Conservation (phyloP, 2,797 vertebrate genomes). For the Spinus olivaceus region DNA sequence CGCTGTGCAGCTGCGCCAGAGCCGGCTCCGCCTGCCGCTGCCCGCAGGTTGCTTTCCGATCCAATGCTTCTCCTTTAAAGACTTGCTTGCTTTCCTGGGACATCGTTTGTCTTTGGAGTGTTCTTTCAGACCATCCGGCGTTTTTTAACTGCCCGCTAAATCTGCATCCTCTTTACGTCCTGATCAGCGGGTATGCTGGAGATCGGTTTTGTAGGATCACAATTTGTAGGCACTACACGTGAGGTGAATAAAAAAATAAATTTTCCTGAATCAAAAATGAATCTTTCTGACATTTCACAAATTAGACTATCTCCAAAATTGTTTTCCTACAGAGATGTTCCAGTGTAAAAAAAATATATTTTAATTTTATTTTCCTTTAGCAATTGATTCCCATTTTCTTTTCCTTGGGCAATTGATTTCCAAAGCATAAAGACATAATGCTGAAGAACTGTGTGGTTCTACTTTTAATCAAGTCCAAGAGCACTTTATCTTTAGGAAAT, state of each 20-base stretch:
- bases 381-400: background rate
- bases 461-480: background rate
- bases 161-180: background rate
- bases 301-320: background rate
- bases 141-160: background rate
- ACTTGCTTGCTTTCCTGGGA: background rate
- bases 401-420: background rate
- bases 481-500: background rate
- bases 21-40: background rate
- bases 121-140: background rate
- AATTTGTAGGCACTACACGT: background rate
- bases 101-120: background rate
- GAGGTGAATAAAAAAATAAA: background rate
- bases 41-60: rapidly evolving
- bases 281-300: background rate
- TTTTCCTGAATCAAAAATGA: background rate
- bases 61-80: rapidly evolving
- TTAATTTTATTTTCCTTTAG: background rate
- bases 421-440: background rate
- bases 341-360: background rate
- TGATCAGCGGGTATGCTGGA: background rate
- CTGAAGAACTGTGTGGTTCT: background rate
- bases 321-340: background rate
- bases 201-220: background rate
- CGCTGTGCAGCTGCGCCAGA: background rate